These are phyloP conservation scores for Cardiocondyla obscurior DNA, from an alignment of 1,140 invertebrate species.

Conservation along the genomic window DNA sequence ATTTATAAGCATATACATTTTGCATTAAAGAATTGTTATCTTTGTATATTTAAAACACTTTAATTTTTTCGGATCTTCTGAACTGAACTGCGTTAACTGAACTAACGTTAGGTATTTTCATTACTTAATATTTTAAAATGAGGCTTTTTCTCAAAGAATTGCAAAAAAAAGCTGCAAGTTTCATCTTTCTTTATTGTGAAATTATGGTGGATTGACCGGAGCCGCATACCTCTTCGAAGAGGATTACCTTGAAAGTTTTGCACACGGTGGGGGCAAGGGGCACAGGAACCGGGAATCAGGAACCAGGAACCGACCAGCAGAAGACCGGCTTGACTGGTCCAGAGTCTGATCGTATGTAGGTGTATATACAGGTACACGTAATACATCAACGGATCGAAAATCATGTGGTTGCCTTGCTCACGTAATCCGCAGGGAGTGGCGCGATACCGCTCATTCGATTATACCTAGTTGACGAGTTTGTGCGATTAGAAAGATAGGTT, in stretches of 20 bases:
- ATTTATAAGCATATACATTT: neutral
- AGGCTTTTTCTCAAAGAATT: neutral
- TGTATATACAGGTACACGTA: conserved; percentile 62
- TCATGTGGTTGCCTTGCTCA: conserved; percentile 56
- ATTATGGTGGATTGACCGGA: conserved; percentile 47
- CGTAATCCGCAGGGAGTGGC: conserved; percentile 71
- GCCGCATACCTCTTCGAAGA: conserved; percentile 53
- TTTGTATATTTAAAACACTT: neutral
- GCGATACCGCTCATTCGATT: conserved; percentile 55
- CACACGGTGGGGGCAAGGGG: conserved; percentile 41
- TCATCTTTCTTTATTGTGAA: conserved; percentile 44
- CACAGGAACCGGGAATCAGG: conserved; percentile 71
- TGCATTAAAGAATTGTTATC: too few relatives aligned
- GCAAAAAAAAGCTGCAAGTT: neutral
- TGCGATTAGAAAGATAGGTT: neutral
- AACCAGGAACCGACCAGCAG: conserved; percentile 67
- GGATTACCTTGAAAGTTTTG: conserved; percentile 72
- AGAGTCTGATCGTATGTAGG: conserved; percentile 47
- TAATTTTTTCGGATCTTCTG: neutral
- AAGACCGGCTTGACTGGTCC: conserved; percentile 73
- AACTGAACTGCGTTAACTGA: too few relatives aligned
- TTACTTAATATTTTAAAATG: neutral
- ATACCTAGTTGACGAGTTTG: neutral
- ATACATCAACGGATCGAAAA: conserved; percentile 65
- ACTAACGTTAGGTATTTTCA: neutral